Base-by-base conservation (phyloP, 2,888 invertebrate species). In the Lycophotia porphyrea region DNA sequence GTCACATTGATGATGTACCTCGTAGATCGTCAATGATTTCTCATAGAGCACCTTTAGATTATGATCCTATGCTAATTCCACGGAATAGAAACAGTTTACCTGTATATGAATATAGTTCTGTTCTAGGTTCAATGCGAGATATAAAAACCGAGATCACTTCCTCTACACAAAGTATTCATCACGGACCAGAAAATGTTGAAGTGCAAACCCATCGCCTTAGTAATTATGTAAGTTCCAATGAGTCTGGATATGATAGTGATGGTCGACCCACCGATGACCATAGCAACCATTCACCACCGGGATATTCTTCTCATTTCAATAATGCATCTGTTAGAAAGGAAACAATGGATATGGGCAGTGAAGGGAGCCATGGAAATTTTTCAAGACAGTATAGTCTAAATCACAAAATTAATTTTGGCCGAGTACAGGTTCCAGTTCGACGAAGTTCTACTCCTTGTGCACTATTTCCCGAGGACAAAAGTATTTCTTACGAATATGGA, bases 181-280 rank as follows among this genome's bases (percentile, higher is more conserved):
- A 96, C 86, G 95, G 94, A 76, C 96, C 94, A 84, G 97, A 97
- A 93, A 91, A 91, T 71, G 95, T 94, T 87, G 97, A 97, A 94
- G 95, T 97, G 89, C 97, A 97, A 94, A 95, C 97, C 89, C 97
- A 97, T 94, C 97, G 97, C 87, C 94, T 97, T 89, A 97, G 97
- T 92, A 98, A 98, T 94, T 98, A 98, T 93, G 97, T 98, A 69
- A 98, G 98, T 93, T 98, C 98, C 65, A 98, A 98, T 93, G 98
- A 98, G 94, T 98, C 98, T 68, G 98, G 98, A 61, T 98, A 98
- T 92, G 98, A 98, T 91, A 98, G 98, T 93, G 98, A 98, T 91
- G 97, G 98, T 71, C 97, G 97, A 82, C 97, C 96, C 58, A 96
- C 96, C 71, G 97, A 97, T 85, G 97, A 97, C 88, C 96, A 96